phyloP scores from a whole-genome alignment of 2,888 invertebrate genomes.

The Sepioteuthis lessoniana region DNA sequence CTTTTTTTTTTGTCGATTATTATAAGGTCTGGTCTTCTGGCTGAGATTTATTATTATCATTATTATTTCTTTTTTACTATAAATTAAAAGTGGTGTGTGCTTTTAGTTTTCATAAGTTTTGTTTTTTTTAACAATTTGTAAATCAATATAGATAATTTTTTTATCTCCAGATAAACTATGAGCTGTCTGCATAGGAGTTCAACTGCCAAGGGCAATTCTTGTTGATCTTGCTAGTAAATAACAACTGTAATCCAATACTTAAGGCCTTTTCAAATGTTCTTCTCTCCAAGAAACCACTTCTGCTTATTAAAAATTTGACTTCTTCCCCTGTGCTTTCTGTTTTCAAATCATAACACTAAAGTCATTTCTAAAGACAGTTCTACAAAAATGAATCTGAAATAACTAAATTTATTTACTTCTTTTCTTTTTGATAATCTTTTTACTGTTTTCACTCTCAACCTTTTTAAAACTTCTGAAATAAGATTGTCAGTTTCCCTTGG shows the following conservation, averaged over 20 bases:
- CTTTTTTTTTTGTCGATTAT: too few relatives aligned
- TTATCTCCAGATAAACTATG: neutral
- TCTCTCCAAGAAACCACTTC: neutral
- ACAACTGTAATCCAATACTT: neutral
- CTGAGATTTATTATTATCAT: too few relatives aligned
- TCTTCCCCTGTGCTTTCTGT: neutral
- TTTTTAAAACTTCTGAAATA: conserved; percentile 8
- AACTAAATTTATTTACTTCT: neutral
- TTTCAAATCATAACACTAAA: conserved; percentile 15
- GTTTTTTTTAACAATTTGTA: neutral
- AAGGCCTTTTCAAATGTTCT: neutral
- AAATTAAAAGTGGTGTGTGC: neutral
- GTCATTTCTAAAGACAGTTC: conserved; percentile 12
- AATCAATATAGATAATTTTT: neutral
- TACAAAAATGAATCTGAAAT: conserved; percentile 33
- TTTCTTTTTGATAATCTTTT: neutral
- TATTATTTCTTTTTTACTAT: neutral
- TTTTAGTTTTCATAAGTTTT: neutral
- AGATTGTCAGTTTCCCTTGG: conserved; percentile 3
- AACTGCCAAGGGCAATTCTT: neutral
- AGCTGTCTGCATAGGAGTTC: neutral
- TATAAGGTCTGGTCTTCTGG: too few relatives aligned
- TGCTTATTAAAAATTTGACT: neutral
- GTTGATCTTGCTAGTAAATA: neutral
- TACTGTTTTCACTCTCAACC: neutral